Evolutionary conservation across 2,888 invertebrate species (phyloP), one percentile per base, ranked within the genome.

Genomic region (Melieria omissa): DNA sequence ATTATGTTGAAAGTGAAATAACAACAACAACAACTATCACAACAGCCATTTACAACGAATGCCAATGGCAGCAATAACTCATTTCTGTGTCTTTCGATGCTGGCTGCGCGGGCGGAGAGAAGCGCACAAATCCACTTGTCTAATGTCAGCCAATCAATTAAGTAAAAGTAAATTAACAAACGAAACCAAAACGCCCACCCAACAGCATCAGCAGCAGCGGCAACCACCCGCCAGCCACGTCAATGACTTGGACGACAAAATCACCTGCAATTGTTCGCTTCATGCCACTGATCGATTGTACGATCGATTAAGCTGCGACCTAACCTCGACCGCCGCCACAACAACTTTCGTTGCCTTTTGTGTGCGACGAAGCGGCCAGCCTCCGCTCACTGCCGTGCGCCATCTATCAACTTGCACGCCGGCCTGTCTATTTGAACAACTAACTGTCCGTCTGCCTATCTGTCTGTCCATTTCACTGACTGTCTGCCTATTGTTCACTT

Each of bases 131-230:
- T 72, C 72, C 61, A 29, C 29, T 57, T 55, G 68, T 72, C 70
- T 72, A 54, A 70, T 68, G 70, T 66, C 67, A 67, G 68, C 62
- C 65, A 58, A 73, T 73, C 72, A 70, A 73, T 74, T 73, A 71
- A 73, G 73, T 73, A 76, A 76, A 72, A 74, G 72, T 74, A 64
- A 66, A 74, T 71, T 72, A 65, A 44, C 49, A 65, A 65, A 8
- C 2, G 64, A 52, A 8, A 5, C 60, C 41, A 42, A 65, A 16
- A 54, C 69, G 66, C 69, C 68, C 72, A 72, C 62, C 57, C 60
- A 65, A 68, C 41, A 54, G 47, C n/a, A 6, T 29, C 70, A 64
- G 73, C 68, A 45, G 54, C 58, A 44, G 46, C 70, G 65, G 63
- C 46, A 41, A 73, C 69, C 70, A 70, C 70, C 74, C 64, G 72